Evolutionary conservation across 2,888 invertebrate genomes (phyloP), one percentile per base, ranked within the genome.

Genomic region (Heteromyza rotundicornis): DNA sequence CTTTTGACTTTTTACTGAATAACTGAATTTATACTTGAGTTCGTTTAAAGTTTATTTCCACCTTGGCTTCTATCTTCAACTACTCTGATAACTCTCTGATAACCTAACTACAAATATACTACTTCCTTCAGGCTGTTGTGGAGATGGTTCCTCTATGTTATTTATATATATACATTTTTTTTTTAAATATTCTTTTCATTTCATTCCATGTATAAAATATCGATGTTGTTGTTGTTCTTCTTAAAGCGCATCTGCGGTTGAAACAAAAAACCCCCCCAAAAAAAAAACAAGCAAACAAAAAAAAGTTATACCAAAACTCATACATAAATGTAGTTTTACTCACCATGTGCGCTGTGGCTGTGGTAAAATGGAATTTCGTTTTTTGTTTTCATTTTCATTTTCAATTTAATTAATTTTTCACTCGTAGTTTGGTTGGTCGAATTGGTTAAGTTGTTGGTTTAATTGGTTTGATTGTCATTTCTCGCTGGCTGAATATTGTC

Each of bases 371-470:
- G 27, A 27, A 27, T 27, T 27, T 27, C 10, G 10, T 27, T 27
- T 5, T 27, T 27, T 27, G 10, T 7, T 27, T 22, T 51, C 7
- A 51, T 22, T 14, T 7, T 16, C 50, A 50, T 14, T 10, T 22
- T 51, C 19, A 17, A 1, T 19, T 49, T 12, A n/a, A 17, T 49
- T 49, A 20, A 23, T 52, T 40, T 36, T 53, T 40, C 44, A 40
- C 69, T 58, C 68, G 67, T 72, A 69, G 74, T 71, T 69, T 27
- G 27, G 27, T 27, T 27, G 71, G 69, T 69, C 67, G 60, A 50
- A 57, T 66, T 62, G 58, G 59, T 65, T 61, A 63, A 70, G 70
- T 72, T 75, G 75, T 73, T 71, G 65, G 68, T 71, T 64, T 68
- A 65, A 66, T 69, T 71, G 71, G 74, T 65, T 68, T 69, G 61